Evolutionary conservation across 2,888 invertebrate genomes (phyloP).

Genomic region (Thelaira solivaga): DNA sequence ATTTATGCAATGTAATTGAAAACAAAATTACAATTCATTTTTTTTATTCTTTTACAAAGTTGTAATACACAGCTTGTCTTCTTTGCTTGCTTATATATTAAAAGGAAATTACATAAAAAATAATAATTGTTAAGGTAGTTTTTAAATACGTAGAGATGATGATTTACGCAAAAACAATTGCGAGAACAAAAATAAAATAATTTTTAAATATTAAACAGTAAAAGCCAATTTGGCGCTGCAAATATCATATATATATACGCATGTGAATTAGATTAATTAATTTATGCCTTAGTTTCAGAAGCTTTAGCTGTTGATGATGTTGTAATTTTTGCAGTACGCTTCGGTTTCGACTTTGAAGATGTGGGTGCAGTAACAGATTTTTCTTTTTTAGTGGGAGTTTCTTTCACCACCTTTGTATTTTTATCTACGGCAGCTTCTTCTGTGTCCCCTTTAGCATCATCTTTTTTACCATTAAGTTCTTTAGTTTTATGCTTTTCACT

Average conservation of each 20-base stretch:
- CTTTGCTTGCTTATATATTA: no score
- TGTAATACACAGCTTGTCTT: no score
- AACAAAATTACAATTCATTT: no score
- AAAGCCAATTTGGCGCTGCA: conserved; percentile 1
- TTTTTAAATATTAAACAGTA: not conserved
- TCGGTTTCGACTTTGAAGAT: conserved; percentile 38
- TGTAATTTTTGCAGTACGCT: conserved; percentile 22
- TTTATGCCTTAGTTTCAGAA: conserved; percentile 54
- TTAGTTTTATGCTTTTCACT: conserved; percentile 79
- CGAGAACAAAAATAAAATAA: not conserved
- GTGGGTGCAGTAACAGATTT: conserved; percentile 27
- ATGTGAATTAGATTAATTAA: not conserved
- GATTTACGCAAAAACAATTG: not conserved
- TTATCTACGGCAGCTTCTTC: not conserved
- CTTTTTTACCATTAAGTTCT: conserved; percentile 70
- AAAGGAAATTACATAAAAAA: not conserved
- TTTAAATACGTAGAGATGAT: conserved; percentile 8
- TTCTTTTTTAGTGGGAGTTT: conserved; percentile 33
- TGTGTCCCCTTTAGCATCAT: conserved; percentile 57
- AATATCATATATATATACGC: no score
- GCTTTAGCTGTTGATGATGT: conserved; percentile 26
- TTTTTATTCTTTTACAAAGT: no score
- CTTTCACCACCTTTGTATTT: not conserved
- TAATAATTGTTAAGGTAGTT: not conserved
- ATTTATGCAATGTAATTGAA: no score